Evolutionary conservation across 2,888 invertebrate genomes (phyloP), one percentile per base, ranked within the genome.

Genomic region (Pimpla rufipes): DNA sequence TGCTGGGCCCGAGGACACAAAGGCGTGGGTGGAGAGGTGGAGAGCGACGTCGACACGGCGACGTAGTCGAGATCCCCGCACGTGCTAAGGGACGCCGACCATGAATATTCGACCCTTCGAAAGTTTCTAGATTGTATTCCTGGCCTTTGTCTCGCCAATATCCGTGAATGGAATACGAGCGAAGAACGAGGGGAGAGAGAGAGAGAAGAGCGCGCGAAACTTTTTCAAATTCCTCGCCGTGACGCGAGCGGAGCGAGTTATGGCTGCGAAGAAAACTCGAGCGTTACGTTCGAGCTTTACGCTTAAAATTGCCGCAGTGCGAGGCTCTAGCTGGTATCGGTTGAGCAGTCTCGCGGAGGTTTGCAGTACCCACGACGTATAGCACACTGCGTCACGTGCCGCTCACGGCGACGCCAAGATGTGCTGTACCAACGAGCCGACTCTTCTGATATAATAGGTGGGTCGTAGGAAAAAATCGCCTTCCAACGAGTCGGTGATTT

Each of bases 61-160:
- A 47, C 18, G 62, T 11, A 64, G 21, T 21, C 40, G 67, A 74
- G 64, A 37, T 18, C 35, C 21, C 55, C 71, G 57, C 74, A 29
- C 66, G 76, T 37, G 71, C 70, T 79, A 77, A 79, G 82, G 77
- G 82, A 82, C 71, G 71, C 68, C 59, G 40, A 59, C 73, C 85
- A 86, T 86, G 85, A 85, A 86, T 83, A 86, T 86, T 86, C 84
- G 84, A 82, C 78, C 81, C 79, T 81, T 81, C 78, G 77, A 84
- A 86, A 86, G 18, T 85, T 85, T 85, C 79, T 78, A 81, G 84
- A 86, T 86, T 86, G 79, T 86, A 85, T 85, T 84, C 81, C 80
- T 57, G 71, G 81, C 79, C 79, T 86, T 86, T 86, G 86, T 86
- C 84, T 84, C 77, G 79, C 66, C 70, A 77, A 84, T 81, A 86